phyloP scores from a whole-genome alignment of 1,140 invertebrate genomes.

The Heterodera carotae region DNA sequence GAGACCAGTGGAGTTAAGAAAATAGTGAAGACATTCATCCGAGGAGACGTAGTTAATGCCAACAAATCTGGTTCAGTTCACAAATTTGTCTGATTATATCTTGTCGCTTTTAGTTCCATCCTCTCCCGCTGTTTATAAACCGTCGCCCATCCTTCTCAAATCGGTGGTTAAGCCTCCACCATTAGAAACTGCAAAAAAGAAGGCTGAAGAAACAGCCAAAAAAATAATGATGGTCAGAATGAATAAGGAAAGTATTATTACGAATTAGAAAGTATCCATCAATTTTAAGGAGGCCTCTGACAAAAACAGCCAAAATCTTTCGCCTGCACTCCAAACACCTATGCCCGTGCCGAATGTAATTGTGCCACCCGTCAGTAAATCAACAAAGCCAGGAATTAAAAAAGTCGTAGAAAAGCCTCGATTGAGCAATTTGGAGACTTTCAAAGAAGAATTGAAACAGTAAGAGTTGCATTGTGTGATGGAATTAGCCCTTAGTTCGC shows the following conservation, averaged over 20 bases:
- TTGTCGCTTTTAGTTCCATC: constrained; percentile 32
- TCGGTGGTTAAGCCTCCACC: constrained; percentile 14
- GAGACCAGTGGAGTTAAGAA: constrained; percentile 18
- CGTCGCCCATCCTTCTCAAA: constrained; percentile 37
- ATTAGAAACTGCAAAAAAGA: constrained; percentile 45
- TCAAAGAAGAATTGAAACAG: constrained; percentile 90
- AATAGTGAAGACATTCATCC: constrained; percentile 55
- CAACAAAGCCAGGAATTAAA: constrained; percentile 60
- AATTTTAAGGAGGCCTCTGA: constrained; percentile 26
- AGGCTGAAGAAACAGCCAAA: constrained; percentile 57
- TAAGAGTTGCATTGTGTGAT: constrained; percentile 66
- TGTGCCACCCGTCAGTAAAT: constrained; percentile 26
- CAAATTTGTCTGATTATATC: background rate
- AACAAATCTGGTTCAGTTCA: constrained; percentile 46
- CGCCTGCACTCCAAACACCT: constrained; percentile 18
- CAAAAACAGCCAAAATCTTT: constrained; percentile 28
- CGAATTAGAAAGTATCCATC: background rate
- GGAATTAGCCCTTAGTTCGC: too few species aligned
- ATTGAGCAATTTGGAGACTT: constrained; percentile 93
- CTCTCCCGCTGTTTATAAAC: constrained; percentile 48
- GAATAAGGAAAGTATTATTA: too few species aligned
- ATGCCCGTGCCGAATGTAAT: constrained; percentile 24
- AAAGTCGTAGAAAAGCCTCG: constrained; percentile 84
- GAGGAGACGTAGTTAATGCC: constrained; percentile 64
- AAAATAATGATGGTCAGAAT: constrained; percentile 44